Conservation (phyloP, 2,888 invertebrate genomes). For the Amphipyra berbera region DNA sequence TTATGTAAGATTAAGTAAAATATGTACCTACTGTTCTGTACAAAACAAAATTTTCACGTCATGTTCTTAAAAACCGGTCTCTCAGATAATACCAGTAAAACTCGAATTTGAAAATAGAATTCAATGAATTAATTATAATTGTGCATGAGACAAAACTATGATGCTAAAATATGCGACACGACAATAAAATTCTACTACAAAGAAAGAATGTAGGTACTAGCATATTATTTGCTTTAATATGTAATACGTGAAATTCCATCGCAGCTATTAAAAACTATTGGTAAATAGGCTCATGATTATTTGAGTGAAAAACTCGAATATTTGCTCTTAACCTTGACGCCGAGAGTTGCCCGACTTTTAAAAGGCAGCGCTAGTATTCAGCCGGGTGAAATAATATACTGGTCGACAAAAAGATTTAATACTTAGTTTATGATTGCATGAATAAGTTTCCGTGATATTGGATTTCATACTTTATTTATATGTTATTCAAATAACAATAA, state of each 20-base stretch:
- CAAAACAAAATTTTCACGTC: background rate
- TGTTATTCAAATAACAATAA: too few relatives aligned
- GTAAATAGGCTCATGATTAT: background rate
- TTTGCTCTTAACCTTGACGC: constrained; percentile 38
- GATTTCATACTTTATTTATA: too few relatives aligned
- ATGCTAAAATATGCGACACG: too few relatives aligned
- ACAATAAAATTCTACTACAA: too few relatives aligned
- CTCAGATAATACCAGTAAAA: background rate
- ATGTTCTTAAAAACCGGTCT: background rate
- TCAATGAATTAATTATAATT: background rate
- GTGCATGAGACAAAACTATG: too few relatives aligned
- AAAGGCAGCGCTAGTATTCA: constrained; percentile 1
- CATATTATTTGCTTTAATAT: background rate
- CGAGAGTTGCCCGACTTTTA: constrained; percentile 28
- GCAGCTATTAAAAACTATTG: background rate
- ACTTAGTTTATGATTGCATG: background rate
- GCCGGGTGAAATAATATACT: constrained; percentile 15
- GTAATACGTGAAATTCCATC: background rate
- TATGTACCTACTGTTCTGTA: background rate
- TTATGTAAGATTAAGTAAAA: too few relatives aligned
- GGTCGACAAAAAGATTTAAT: constrained; percentile 11
- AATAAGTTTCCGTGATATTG: too few relatives aligned
- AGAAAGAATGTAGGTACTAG: too few relatives aligned
- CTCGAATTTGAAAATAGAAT: background rate
- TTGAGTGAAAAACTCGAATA: constrained; percentile 9